phyloP scores from a whole-genome alignment of 2,113 vertebrate species.

The Ptilorrhoa leucosticta region DNA sequence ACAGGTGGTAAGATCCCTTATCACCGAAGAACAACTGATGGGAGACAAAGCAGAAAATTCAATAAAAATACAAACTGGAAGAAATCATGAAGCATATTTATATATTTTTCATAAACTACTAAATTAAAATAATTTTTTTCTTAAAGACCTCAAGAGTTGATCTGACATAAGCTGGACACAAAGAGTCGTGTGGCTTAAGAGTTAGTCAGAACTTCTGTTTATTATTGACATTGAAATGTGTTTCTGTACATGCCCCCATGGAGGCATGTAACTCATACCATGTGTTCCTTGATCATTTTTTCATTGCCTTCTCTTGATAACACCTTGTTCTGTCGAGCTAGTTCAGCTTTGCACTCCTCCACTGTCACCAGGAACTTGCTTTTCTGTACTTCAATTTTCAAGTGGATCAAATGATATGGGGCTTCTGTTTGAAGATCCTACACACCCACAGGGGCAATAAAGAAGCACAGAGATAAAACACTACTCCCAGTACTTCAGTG shows the following conservation, averaged over 20 bases:
- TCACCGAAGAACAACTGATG: constrained; percentile 87
- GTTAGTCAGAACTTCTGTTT: background rate
- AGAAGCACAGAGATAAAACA: background rate
- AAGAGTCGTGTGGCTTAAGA: background rate
- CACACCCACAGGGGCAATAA: background rate
- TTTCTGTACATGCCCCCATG: background rate
- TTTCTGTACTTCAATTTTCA: constrained; percentile 86
- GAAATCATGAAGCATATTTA: background rate
- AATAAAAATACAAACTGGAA: background rate
- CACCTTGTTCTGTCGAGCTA: constrained; percentile 81
- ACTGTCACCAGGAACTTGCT: constrained; percentile 74
- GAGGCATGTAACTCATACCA: constrained; percentile 67
- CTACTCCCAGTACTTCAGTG: background rate
- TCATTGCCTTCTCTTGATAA: constrained; percentile 84
- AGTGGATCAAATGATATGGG: constrained; percentile 85
- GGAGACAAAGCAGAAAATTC: constrained; percentile 1
- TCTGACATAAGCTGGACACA: background rate
- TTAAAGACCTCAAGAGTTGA: background rate
- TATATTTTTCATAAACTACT: background rate
- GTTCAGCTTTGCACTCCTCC: constrained; percentile 84
- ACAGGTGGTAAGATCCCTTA: constrained; percentile 79
- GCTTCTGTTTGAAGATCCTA: constrained; percentile 93
- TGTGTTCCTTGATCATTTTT: constrained; percentile 86
- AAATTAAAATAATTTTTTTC: background rate
- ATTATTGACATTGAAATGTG: background rate